These are phyloP conservation scores for Phortica variegata DNA, from an alignment of 1,140 invertebrate genomes.

Conservation along the genomic window DNA sequence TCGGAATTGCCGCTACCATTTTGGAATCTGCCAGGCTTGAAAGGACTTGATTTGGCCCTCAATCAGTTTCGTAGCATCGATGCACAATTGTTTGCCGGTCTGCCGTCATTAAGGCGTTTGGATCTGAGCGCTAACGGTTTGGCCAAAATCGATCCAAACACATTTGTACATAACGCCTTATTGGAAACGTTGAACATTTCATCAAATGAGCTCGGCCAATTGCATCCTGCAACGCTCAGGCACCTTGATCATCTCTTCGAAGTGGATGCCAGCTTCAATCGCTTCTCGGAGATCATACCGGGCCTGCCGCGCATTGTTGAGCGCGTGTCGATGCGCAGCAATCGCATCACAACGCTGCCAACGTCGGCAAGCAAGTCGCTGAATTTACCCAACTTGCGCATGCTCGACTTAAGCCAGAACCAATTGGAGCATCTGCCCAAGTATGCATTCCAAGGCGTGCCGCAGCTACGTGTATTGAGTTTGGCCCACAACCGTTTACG, in stretches of 20 bases:
- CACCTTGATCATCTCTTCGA: slow-evolving; percentile 74
- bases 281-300: slow-evolving; percentile 69
- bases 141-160: slow-evolving; percentile 68
- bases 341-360: slow-evolving; percentile 70
- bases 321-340: slow-evolving; percentile 72
- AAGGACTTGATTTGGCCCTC: slow-evolving; percentile 76
- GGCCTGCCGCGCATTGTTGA: slow-evolving; percentile 76
- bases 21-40: slow-evolving; percentile 79
- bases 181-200: slow-evolving; percentile 80
- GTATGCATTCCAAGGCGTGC: slow-evolving; percentile 67
- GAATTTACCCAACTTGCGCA: slow-evolving; percentile 68
- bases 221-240: slow-evolving; percentile 74
- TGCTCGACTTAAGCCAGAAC: slow-evolving; percentile 77
- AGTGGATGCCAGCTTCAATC: slow-evolving; percentile 76
- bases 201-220: slow-evolving; percentile 66
- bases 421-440: slow-evolving; percentile 70
- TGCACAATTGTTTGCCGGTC: slow-evolving; percentile 68
- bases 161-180: slow-evolving; percentile 69
- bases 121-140: slow-evolving; percentile 80
- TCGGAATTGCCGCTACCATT: slow-evolving; percentile 67
- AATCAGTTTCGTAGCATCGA: slow-evolving; percentile 75
- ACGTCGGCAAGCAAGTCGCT: slow-evolving; percentile 65
- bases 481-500: slow-evolving; percentile 77
- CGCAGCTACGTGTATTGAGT: slow-evolving; percentile 71
- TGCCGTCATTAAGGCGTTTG: slow-evolving; percentile 73